A percentile compares a stretch with the other conserved stretches of the same genome.
These are phyloP conservation scores for Campoletis raptor DNA, from an alignment of 2,888 invertebrate genomes.

Conservation along the genomic window DNA sequence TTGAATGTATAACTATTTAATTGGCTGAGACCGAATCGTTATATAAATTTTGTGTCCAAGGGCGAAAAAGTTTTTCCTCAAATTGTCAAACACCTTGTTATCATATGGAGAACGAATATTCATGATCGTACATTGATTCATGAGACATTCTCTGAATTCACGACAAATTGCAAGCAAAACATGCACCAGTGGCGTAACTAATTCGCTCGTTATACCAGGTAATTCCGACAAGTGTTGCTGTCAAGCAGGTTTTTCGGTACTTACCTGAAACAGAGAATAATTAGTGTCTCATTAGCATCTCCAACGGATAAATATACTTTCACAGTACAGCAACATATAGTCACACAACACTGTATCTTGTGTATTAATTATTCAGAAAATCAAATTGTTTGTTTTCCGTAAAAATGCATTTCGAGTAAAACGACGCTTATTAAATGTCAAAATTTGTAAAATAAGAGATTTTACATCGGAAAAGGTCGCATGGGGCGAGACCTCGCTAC, in stretches of 20 bases:
- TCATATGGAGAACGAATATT: not conserved
- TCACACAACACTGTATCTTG: not conserved
- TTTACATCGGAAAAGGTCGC: not conserved
- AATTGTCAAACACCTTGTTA: not conserved
- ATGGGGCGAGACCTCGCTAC: not conserved
- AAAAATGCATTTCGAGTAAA: not conserved
- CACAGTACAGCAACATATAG: not conserved
- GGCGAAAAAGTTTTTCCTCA: not conserved
- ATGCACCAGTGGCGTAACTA: not conserved
- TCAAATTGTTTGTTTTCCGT: not conserved
- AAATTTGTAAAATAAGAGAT: not conserved
- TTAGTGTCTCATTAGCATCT: constrained; percentile 34
- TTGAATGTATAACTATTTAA: no score
- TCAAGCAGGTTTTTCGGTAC: constrained; percentile 17
- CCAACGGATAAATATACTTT: not conserved
- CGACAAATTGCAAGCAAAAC: not conserved
- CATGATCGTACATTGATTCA: not conserved
- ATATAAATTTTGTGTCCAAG: not conserved
- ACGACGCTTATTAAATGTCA: not conserved
- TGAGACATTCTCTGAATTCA: not conserved
- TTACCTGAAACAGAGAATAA: constrained; percentile 60
- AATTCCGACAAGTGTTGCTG: not conserved
- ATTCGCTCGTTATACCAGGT: not conserved
- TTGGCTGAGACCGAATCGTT: not conserved
- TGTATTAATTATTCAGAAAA: not conserved